phyloP scores from a whole-genome alignment of 2,797 vertebrate species.

The Cheracebus regulus region DNA sequence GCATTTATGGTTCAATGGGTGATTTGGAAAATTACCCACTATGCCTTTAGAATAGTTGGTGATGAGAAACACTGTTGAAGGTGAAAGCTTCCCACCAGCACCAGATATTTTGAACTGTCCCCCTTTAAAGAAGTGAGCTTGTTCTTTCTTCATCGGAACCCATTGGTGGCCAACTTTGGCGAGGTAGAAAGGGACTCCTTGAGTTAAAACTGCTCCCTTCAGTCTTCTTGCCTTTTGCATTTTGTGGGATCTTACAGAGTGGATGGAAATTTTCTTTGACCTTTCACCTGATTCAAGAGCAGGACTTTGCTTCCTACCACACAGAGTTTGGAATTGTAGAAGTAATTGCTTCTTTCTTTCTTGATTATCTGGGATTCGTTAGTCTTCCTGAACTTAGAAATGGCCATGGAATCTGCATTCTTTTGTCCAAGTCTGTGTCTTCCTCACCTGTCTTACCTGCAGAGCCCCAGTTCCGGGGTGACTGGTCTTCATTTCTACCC shows the following conservation, averaged over 20 bases:
- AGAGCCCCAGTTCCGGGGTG: not conserved
- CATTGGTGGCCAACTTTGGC: not conserved
- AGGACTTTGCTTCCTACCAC: not conserved
- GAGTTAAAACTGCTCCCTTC: not conserved
- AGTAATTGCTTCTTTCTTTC: slow-evolving; percentile 21
- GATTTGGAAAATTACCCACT: slow-evolving; percentile 40
- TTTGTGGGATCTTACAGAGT: not conserved
- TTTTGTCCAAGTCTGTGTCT: not conserved
- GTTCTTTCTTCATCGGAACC: not conserved
- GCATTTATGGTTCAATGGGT: not conserved
- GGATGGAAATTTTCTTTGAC: not conserved
- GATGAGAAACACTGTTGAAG: not conserved
- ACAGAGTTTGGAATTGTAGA: slow-evolving; percentile 38
- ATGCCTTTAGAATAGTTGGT: slow-evolving; percentile 1
- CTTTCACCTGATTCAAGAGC: not conserved
- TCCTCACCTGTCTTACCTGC: not conserved
- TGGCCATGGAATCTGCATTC: not conserved
- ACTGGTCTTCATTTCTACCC: not conserved
- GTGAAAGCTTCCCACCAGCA: not conserved
- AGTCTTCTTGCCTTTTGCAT: not conserved
- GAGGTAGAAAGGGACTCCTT: not conserved
- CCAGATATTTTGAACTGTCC: not conserved
- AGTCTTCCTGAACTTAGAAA: slow-evolving; percentile 34
- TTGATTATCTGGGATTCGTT: slow-evolving; percentile 14
- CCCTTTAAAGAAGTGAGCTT: slow-evolving; percentile 1